Evolutionary conservation across 2,888 invertebrate genomes (phyloP).

Genomic region (Drosophila merina): DNA sequence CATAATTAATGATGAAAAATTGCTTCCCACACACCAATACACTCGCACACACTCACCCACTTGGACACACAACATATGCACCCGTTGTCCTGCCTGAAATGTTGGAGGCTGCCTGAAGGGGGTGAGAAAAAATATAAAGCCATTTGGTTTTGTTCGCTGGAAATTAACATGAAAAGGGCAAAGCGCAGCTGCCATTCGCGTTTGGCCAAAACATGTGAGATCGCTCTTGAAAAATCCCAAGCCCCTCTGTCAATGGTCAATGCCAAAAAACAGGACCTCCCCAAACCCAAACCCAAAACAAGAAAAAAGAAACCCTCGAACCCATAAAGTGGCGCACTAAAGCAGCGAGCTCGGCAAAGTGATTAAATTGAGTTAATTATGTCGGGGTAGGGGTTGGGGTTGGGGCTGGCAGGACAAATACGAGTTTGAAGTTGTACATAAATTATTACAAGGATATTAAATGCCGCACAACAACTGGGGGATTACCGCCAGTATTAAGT

Average conservation of each 20-base stretch:
- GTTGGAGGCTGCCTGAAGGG: background rate
- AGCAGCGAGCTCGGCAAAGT: conserved; percentile 49
- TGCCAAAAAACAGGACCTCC: conserved; percentile 8
- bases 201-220: conserved; percentile 41
- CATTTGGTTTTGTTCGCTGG: conserved; percentile 66
- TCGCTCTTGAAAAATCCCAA: conserved; percentile 11
- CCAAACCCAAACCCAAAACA: background rate
- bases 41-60: conserved; percentile 16
- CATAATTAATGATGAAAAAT: conserved; percentile 78
- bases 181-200: conserved; percentile 67
- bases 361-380: conserved; percentile 77
- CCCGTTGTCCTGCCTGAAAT: background rate
- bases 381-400: conserved; percentile 47
- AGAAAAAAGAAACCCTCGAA: conserved; percentile 17
- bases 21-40: conserved; percentile 62
- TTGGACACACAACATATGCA: conserved; percentile 65
- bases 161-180: conserved; percentile 77
- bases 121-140: conserved; percentile 47
- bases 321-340: conserved; percentile 67
- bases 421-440: conserved; percentile 43
- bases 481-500: conserved; percentile 29
- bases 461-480: conserved; percentile 26
- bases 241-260: conserved; percentile 37
- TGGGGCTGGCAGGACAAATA: conserved; percentile 31
- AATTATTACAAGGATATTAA: conserved; percentile 51